Evolutionary conservation across 2,888 invertebrate species (phyloP), one percentile per base, ranked within the genome.

Genomic region (Macrostomum cliftonense): DNA sequence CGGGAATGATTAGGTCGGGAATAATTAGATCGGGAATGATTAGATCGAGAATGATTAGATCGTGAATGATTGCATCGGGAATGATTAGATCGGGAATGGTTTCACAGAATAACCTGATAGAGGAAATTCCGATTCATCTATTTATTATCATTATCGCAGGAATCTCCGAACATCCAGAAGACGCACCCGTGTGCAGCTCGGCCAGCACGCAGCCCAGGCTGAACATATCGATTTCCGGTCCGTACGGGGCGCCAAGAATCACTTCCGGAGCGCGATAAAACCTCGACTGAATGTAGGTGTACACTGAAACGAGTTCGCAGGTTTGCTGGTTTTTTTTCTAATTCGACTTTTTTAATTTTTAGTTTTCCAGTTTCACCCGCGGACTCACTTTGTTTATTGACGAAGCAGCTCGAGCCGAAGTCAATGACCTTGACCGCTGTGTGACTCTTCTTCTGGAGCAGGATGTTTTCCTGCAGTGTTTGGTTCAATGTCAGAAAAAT

Each of bases 161-260:
- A n/a, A n/a, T n/a, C n/a, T n/a, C n/a, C n/a, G n/a, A n/a, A n/a
- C n/a, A n/a, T n/a, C n/a, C 4, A 28, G 28, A 4, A 9, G 28
- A 7, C 63, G 87, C 76, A 47, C 51, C 88, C 9, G 89, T 91
- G 70, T 87, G 87, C 46, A 93, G 77, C 74, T 93, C 91, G 43
- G 89, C 89, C 58, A 93, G 75, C 66, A 93, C 91, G 71, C 91
- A 93, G 39, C 89, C 91, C 72, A 93, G 78, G 68, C 88, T 88
- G 91, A 91, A 93, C 87, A 93, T 89, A 69, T 93, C 93, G 58
- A 93, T 93, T 39, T 89, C 79, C 39, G 86, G 81, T 43, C 87
- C 86, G 67, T 93, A 93, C 58, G 84, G 83, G 61, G 89, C 76
- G 14, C 91, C 91, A 46, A 91, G 77, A 59, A 91, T 89, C 54